A percentile compares a stretch with the other conserved stretches of the same genome.
These are phyloP conservation scores for Delphinapterus leucas DNA, from an alignment of 2,113 vertebrate genomes.

Conservation along the genomic window DNA sequence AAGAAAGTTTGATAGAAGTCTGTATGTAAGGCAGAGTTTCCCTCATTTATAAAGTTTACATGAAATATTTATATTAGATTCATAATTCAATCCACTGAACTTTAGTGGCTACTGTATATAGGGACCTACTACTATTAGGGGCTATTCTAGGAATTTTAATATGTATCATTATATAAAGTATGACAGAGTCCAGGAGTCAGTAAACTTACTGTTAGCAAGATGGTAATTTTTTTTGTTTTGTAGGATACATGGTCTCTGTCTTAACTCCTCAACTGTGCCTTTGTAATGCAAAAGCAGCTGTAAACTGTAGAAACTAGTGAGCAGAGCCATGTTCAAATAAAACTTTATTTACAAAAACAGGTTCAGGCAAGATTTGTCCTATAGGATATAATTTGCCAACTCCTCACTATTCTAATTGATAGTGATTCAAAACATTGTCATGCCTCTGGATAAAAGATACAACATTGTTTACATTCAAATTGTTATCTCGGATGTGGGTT, in stretches of 20 bases:
- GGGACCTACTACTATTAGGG: not conserved
- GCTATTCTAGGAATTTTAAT: not conserved
- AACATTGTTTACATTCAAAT: not conserved
- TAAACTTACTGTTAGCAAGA: not conserved
- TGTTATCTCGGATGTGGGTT: not conserved
- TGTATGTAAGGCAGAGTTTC: not conserved
- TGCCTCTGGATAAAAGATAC: not conserved
- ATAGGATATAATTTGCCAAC: not conserved
- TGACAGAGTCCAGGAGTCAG: not conserved
- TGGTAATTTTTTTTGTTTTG: not conserved
- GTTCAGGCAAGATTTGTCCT: not conserved
- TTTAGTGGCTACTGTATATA: not conserved
- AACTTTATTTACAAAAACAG: constrained; percentile 9
- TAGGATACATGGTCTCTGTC: not conserved
- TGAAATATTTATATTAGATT: not conserved
- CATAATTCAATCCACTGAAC: not conserved
- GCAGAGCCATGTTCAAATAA: not conserved
- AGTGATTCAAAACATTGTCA: not conserved
- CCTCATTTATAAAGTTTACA: not conserved
- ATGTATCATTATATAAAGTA: not conserved
- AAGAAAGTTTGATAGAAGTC: not conserved
- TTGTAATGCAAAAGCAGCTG: not conserved
- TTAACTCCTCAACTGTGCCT: not conserved
- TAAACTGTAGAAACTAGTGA: not conserved
- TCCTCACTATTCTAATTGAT: not conserved